Base-by-base conservation (phyloP, 2,888 invertebrate genomes). In the Amblyjoppa fuscipennis region DNA sequence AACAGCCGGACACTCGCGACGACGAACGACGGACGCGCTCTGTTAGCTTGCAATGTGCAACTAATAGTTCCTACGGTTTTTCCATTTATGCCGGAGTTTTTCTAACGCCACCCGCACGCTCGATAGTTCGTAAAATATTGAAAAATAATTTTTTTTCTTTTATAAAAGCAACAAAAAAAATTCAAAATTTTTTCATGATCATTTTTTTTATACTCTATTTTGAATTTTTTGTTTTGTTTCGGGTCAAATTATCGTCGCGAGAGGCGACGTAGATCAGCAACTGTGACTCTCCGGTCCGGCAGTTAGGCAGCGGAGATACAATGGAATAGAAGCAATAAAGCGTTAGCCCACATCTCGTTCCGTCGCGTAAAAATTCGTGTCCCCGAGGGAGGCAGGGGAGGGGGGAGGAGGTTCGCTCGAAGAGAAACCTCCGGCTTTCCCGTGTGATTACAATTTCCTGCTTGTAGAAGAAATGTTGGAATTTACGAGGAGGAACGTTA, bases 1-100 rank as follows among this genome's bases (percentile, higher is more conserved):
- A 89, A 89, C 88, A 83, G 75, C 87, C 80, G 76, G 70, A 79
- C 71, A 77, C 78, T 53, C 45, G 53, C 76, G 71, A 61, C 81
- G 59, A 82, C 83, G 68, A 69, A 68, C 71, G 41, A 25, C 78
- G 41, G 41, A 73, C 51, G 51, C 71, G 74, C 59, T 56, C 59
- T 25, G 45, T 59, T 34, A 38, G 34, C 34, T 20, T 53, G 49
- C 61, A 59, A 79, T 16, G 53, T 34, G 41, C 49, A 13, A 49
- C 56, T 74, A 69, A 75, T 71, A 74, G 34, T 45, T 49, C 53
- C 20, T 34, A 31, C n/a, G 64, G 64, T 75, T 75, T 76, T 9
- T 25, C 25, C 20, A 20, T 20, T 11, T 3, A 20, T 25, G 20
- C 1, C 25, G 9, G 9, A 20, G 56, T 56, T 25, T 20, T 56